A percentile compares a stretch with the other conserved stretches of the same genome.
These are phyloP conservation scores for Volucella inanis DNA, from an alignment of 2,888 invertebrate genomes.

Conservation along the genomic window DNA sequence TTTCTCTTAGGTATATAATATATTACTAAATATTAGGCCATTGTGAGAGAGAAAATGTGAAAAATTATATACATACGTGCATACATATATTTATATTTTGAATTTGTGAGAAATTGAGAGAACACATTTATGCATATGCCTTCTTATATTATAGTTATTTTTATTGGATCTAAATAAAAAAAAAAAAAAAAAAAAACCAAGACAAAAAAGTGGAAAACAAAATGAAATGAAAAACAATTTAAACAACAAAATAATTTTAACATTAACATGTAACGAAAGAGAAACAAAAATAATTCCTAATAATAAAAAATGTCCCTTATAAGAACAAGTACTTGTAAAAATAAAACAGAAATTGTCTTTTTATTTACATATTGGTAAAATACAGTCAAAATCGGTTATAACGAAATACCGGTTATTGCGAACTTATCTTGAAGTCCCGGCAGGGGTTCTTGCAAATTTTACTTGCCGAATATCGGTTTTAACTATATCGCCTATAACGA, in stretches of 20 bases:
- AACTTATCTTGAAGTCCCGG: too few relatives aligned
- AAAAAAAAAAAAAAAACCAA: not conserved
- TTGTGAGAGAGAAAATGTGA: slow-evolving; percentile 45
- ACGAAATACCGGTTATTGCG: too few relatives aligned
- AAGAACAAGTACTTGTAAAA: slow-evolving; percentile 57
- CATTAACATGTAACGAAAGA: slow-evolving; percentile 7
- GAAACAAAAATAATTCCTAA: slow-evolving; percentile 39
- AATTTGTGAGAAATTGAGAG: slow-evolving; percentile 58
- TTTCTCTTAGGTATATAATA: slow-evolving; percentile 30
- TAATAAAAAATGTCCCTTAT: slow-evolving; percentile 46
- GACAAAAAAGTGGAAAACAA: slow-evolving; percentile 2
- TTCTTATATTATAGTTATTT: slow-evolving; percentile 71
- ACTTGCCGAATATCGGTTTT: too few relatives aligned
- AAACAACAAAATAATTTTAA: not conserved
- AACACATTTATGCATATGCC: slow-evolving; percentile 67
- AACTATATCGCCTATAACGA: too few relatives aligned
- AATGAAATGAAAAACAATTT: slow-evolving; percentile 18
- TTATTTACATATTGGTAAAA: too few relatives aligned
- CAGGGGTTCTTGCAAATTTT: too few relatives aligned
- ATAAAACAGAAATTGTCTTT: not conserved
- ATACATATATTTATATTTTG: slow-evolving; percentile 69
- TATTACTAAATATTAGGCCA: slow-evolving; percentile 29
- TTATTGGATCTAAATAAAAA: slow-evolving; percentile 64
- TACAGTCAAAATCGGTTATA: too few relatives aligned
- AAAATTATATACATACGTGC: slow-evolving; percentile 48